phyloP scores from a whole-genome alignment of 2,113 vertebrate species.

The Megaptera novaeangliae region DNA sequence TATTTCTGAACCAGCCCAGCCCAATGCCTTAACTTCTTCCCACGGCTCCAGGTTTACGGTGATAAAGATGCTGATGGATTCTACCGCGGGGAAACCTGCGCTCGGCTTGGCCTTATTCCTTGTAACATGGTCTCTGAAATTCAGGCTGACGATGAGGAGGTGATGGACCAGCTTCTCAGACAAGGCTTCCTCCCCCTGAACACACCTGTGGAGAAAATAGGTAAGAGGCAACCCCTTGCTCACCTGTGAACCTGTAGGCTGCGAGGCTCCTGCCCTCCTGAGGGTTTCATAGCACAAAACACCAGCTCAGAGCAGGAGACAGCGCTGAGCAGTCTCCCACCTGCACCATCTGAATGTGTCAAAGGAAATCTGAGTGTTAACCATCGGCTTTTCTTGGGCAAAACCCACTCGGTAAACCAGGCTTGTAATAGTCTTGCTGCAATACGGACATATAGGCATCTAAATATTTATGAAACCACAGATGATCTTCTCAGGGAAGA shows the following conservation, averaged over 20 bases:
- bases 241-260: fast-evolving
- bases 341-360: not conserved
- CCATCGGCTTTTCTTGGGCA: not conserved
- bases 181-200: slow-evolving; percentile 97
- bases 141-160: slow-evolving; percentile 94
- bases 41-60: slow-evolving; percentile 87
- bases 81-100: slow-evolving; percentile 92
- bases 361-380: not conserved
- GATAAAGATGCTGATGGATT: slow-evolving; percentile 97
- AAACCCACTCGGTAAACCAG: not conserved
- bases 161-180: slow-evolving; percentile 95
- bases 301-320: not conserved
- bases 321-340: not conserved
- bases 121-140: slow-evolving; percentile 99
- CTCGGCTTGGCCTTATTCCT: slow-evolving; percentile 92
- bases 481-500: not conserved
- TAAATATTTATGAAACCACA: not conserved
- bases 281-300: not conserved
- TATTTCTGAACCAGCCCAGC: fast-evolving
- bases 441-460: not conserved
- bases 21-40: fast-evolving
- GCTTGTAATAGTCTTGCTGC: not conserved
- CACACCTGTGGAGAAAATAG: slow-evolving; percentile 95
- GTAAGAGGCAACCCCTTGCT: slow-evolving; percentile 68
- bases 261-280: not conserved